Conservation (phyloP, 2,113 vertebrate genomes). For the Corynorhinus townsendii region DNA sequence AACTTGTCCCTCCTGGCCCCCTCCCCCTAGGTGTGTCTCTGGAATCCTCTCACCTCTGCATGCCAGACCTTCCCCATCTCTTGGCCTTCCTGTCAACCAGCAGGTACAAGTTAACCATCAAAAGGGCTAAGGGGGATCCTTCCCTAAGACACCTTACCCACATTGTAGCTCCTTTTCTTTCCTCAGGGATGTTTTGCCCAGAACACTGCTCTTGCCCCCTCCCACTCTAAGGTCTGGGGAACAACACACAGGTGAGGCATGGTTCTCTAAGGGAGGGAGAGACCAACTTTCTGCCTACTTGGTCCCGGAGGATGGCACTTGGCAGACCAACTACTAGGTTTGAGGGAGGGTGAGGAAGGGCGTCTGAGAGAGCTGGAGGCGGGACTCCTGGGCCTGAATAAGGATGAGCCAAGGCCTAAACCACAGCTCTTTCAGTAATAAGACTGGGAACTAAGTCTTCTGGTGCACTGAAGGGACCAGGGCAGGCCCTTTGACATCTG, state of each 20-base stretch:
- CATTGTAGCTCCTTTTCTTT: background rate
- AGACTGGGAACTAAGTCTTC: background rate
- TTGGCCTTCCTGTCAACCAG: constrained; percentile 86
- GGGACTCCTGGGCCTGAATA: background rate
- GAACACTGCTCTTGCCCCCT: constrained; percentile 75
- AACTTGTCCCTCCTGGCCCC: background rate
- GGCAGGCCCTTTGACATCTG: background rate
- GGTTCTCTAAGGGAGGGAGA: background rate
- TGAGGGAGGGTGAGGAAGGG: background rate
- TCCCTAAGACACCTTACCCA: background rate
- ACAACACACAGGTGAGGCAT: background rate
- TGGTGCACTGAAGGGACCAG: background rate
- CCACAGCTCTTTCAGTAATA: background rate
- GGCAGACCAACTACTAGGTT: background rate
- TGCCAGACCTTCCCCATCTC: constrained; percentile 84
- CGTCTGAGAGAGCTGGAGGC: background rate
- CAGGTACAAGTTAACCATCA: constrained; percentile 79
- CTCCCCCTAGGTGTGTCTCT: constrained; percentile 79
- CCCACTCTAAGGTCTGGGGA: background rate
- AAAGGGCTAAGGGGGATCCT: background rate
- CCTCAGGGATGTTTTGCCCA: constrained; percentile 85
- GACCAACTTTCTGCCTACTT: background rate
- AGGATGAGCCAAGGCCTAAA: background rate
- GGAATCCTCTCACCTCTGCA: constrained; percentile 83
- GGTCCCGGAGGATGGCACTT: background rate